A percentile compares a stretch with the other conserved stretches of the same genome.
phyloP scores from a whole-genome alignment of 2,797 vertebrate species.

The Tragopan temminckii region DNA sequence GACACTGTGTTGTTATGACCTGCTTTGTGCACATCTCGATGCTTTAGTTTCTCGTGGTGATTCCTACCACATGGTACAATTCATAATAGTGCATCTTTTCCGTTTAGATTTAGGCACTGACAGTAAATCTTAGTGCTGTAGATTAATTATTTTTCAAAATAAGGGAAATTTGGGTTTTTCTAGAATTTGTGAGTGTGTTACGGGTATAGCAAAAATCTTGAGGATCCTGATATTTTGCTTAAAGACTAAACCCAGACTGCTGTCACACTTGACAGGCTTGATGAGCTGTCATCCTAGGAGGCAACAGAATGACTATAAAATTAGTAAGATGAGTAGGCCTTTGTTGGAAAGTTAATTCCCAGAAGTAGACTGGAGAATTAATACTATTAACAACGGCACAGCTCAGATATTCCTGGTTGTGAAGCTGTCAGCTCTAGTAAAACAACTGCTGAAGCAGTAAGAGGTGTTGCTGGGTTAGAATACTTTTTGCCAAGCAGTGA shows the following conservation, averaged over 20 bases:
- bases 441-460: neutral
- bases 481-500: neutral
- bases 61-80: neutral
- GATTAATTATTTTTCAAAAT: neutral
- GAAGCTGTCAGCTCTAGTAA: neutral
- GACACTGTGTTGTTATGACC: neutral
- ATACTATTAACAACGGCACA: neutral
- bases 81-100: neutral
- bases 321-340: slow-evolving; percentile 3
- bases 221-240: neutral
- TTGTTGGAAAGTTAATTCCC: slow-evolving; percentile 6
- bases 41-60: neutral
- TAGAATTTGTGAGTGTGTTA: neutral
- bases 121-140: neutral
- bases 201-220: neutral
- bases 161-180: neutral
- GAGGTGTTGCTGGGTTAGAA: neutral
- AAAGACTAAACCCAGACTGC: neutral
- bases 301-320: neutral
- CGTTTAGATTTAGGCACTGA: neutral
- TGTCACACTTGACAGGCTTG: neutral
- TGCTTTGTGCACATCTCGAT: neutral
- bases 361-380: neutral
- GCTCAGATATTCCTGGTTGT: slow-evolving; percentile 17
- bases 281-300: slow-evolving; percentile 10